Evolutionary conservation across 1,140 invertebrate species (phyloP), one percentile per base, ranked within the genome.

Genomic region (Drosophila repletoides): DNA sequence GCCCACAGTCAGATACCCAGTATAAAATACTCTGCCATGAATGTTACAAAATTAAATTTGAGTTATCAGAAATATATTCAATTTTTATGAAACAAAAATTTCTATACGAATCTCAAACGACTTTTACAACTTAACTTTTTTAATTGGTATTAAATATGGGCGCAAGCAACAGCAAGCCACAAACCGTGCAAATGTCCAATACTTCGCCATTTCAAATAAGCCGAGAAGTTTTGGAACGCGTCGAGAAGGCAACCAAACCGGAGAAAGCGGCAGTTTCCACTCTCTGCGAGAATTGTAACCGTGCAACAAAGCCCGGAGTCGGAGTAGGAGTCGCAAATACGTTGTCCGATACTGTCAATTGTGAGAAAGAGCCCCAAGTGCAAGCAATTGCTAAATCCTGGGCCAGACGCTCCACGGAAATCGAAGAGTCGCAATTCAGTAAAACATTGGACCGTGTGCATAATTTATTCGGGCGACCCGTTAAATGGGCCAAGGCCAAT

Each of bases 101-200:
- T 66, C 3, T 59, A 31, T 51, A 59, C 55, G 28, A 49, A 51
- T 66, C 36, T 24, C 21, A 43, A 49, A 34, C 43, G 34, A 66
- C 33, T 58, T 65, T 49, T 40, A 34, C 29, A 34, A 29, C 49
- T 45, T n/a, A n/a, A n/a, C n/a, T n/a, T n/a, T n/a, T 56, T 45
- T 24, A 55, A 55, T 45, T 45, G 31, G 7, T 43, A n/a, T 45
- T 36, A 9, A 36, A 66, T 45, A 84, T 84, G 79, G 79, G 79
- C 36, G 79, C 79, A 5, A 68, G 19, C 24, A 75, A 72, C 40
- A 79, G 70, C 36, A 75, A 86, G 49, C 80, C 79, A 2, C 71
- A 86, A 12, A 79, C 74, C 1, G 74, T 79, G 15, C 60, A 79
- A 70, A 75, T 84, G 31, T 24, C 43, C 12, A 84, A 84, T 49